These are phyloP conservation scores for Lysandra coridon DNA, from an alignment of 2,888 invertebrate genomes.

Conservation along the genomic window DNA sequence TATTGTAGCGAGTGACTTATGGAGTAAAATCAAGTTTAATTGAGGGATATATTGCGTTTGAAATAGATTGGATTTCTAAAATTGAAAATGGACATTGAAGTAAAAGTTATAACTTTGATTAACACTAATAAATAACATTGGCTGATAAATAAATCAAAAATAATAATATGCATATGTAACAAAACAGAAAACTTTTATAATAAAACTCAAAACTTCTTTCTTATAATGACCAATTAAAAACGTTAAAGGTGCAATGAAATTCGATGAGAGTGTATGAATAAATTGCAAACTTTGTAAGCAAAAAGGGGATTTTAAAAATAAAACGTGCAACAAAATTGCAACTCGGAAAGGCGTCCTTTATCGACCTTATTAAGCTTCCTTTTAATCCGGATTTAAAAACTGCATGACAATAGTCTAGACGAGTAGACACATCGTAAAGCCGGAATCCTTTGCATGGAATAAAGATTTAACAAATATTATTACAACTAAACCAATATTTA, in stretches of 20 bases:
- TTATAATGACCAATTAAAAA: background rate
- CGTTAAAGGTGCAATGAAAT: constrained; percentile 2
- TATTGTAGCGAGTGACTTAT: constrained; percentile 9
- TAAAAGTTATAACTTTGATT: background rate
- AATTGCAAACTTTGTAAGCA: constrained; percentile 18
- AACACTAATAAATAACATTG: background rate
- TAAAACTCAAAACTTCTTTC: background rate
- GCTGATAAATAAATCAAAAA: background rate
- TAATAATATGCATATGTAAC: background rate
- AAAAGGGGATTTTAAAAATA: constrained; percentile 31
- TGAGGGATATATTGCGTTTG: background rate
- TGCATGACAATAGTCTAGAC: constrained; percentile 66
- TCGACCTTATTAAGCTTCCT: constrained; percentile 62
- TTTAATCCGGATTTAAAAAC: constrained; percentile 73
- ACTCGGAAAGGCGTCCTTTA: constrained; percentile 49
- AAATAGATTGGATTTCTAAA: background rate
- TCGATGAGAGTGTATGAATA: background rate
- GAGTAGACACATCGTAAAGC: constrained; percentile 58
- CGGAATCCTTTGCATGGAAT: constrained; percentile 59
- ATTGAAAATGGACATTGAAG: background rate
- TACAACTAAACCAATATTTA: constrained; percentile 78
- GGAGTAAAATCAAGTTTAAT: background rate
- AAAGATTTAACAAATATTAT: constrained; percentile 74
- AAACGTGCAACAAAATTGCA: constrained; percentile 36
- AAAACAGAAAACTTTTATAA: background rate